These are phyloP conservation scores for Varecia variegata DNA, from an alignment of 2,797 vertebrate species.

Conservation along the genomic window DNA sequence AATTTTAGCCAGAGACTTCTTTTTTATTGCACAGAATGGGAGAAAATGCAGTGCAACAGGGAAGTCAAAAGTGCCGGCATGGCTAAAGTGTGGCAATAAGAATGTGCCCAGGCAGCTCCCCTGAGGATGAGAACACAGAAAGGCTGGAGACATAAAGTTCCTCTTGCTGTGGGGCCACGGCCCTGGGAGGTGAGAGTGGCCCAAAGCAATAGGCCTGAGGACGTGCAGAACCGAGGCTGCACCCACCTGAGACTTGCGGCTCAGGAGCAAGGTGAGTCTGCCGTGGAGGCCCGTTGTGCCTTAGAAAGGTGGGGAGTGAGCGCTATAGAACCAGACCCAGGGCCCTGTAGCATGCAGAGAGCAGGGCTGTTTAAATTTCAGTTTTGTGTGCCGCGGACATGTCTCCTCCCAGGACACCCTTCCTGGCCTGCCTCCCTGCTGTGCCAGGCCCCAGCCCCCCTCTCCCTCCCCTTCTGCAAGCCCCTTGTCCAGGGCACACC, in stretches of 20 bases:
- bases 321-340: neutral
- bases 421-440: rapidly evolving
- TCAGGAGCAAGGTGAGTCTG: too few species aligned
- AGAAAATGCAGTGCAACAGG: neutral
- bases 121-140: neutral
- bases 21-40: neutral
- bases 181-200: neutral
- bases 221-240: neutral
- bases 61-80: too few species aligned
- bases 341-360: neutral
- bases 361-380: neutral
- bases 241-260: neutral
- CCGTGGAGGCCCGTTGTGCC: neutral
- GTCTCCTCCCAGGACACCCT: neutral
- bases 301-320: neutral
- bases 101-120: neutral
- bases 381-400: too few species aligned
- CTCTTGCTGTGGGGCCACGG: too few species aligned
- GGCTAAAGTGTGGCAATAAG: rapidly evolving
- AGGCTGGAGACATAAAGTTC: neutral
- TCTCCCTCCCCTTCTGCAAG: neutral
- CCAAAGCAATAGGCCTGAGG: neutral
- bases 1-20: neutral
- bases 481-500: neutral
- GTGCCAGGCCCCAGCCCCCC: neutral